Evolutionary conservation across 2,888 invertebrate genomes (phyloP), one percentile per base, ranked within the genome.

Genomic region (Oscheius sp.): DNA sequence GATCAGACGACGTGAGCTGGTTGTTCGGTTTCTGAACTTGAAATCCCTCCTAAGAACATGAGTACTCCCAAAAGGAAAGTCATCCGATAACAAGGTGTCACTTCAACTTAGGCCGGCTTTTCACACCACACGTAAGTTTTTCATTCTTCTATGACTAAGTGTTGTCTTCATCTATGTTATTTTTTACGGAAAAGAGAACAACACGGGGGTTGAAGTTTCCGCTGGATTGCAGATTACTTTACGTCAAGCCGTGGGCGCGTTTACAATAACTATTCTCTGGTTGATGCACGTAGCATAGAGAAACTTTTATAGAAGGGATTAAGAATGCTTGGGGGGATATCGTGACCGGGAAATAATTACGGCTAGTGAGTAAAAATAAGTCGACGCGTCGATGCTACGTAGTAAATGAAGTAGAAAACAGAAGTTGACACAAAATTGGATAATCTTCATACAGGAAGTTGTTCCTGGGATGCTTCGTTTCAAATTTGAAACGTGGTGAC

Each of bases 1-100:
- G 66, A 66, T 66, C 66, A 66, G 66, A 66, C 66, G 25, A 49
- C 66, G 16, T 49, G n/a, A 21, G 29, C 21, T 66, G 16, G 35
- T 66, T 66, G 66, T 66, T 66, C 66, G 66, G 35, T 66, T 66
- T 66, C 52, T 66, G 66, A 52, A 66, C 66, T 29, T 16, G 21
- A 49, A 66, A 66, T 66, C 66, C 52, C 6, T n/a, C 9, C 27
- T 25, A 21, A 43, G 45, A 43, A 25, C 58, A 27, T 58, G 27
- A 25, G 27, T 25, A 63, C 43, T 16, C 23, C 16, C 21, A 21
- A 63, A 63, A 63, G 27, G 58, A 27, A 27, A 58, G 27, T n/a
- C 27, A 27, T 1, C n/a, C 29, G 35, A 35, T 35, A 35, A 35
- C 35, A 3, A 35, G 35, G 35, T 27, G 25, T 27, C 27, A 25